Evolutionary conservation across 2,888 invertebrate genomes (phyloP).

Genomic region (Emesis furor): DNA sequence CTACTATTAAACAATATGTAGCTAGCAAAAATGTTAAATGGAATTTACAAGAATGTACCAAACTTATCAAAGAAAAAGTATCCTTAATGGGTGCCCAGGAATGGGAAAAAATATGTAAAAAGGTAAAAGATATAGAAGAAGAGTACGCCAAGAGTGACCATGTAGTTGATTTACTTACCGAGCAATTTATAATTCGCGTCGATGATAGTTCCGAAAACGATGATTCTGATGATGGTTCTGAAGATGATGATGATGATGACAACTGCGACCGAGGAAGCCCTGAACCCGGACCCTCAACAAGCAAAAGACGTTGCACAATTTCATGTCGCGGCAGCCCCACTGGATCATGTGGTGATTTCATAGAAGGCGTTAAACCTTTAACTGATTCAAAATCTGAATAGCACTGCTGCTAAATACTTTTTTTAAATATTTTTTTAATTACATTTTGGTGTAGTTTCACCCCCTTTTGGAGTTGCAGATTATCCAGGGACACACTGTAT

Average conservation of each 20-base stretch:
- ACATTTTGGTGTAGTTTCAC: conserved; percentile 7
- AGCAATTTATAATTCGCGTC: conserved; percentile 48
- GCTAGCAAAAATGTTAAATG: conserved; percentile 49
- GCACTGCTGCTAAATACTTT: conserved; percentile 7
- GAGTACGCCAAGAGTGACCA: conserved; percentile 58
- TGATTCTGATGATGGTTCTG: conserved; percentile 26
- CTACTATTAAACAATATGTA: conserved; percentile 52
- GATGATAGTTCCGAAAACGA: conserved; percentile 35
- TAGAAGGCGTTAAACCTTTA: conserved; percentile 7
- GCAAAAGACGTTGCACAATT: background rate
- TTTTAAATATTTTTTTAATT: conserved; percentile 7
- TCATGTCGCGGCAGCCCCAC: too few relatives aligned
- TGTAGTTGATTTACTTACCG: conserved; percentile 54
- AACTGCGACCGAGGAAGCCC: conserved; percentile 7
- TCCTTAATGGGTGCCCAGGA: conserved; percentile 36
- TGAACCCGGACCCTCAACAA: background rate
- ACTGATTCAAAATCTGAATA: conserved; percentile 4
- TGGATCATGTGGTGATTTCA: background rate
- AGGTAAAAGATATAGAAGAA: conserved; percentile 55
- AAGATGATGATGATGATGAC: conserved; percentile 24
- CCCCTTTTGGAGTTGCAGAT: conserved; percentile 4
- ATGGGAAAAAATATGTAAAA: conserved; percentile 50
- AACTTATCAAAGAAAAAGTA: conserved; percentile 45
- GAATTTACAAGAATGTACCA: conserved; percentile 30
- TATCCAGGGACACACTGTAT: conserved; percentile 3